Conservation (phyloP, 2,113 vertebrate species). For the Antechinus stuartii region DNA sequence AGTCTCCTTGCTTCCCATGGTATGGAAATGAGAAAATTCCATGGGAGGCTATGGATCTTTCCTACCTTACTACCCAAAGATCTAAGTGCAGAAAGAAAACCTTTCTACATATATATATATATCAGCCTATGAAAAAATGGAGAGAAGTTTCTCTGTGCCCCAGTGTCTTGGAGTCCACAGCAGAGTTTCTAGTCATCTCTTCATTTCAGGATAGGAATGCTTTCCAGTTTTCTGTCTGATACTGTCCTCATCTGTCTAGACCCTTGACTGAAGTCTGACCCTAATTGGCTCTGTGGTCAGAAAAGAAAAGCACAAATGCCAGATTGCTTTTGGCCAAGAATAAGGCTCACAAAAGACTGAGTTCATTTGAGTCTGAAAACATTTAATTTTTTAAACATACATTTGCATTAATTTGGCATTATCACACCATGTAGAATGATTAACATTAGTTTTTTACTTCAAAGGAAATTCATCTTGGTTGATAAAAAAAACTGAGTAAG, state of each 20-base stretch:
- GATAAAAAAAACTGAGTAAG: constrained; percentile 33
- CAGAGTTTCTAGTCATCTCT: neutral
- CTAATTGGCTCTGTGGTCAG: constrained; percentile 35
- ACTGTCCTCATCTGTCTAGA: constrained; percentile 22
- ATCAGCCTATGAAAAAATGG: neutral
- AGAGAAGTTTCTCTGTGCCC: constrained; percentile 12
- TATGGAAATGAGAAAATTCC: neutral
- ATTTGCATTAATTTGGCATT: constrained; percentile 52
- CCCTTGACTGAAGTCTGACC: neutral
- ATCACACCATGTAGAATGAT: constrained; percentile 25
- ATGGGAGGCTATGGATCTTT: constrained; percentile 4
- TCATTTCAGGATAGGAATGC: constrained; percentile 24
- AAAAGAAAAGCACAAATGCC: constrained; percentile 40
- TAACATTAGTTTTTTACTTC: constrained; percentile 17
- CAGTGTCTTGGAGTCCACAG: neutral
- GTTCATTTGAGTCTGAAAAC: constrained; percentile 24
- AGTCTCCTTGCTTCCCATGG: neutral
- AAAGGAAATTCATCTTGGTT: constrained; percentile 27
- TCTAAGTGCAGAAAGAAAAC: constrained; percentile 24
- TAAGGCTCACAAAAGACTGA: neutral
- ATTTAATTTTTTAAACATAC: neutral
- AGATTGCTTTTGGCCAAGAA: constrained; percentile 34
- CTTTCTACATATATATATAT: neutral
- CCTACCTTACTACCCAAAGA: neutral
- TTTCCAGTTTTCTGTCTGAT: constrained; percentile 30